Conservation (phyloP, 2,888 invertebrate genomes). For the Dioctria rufipes region DNA sequence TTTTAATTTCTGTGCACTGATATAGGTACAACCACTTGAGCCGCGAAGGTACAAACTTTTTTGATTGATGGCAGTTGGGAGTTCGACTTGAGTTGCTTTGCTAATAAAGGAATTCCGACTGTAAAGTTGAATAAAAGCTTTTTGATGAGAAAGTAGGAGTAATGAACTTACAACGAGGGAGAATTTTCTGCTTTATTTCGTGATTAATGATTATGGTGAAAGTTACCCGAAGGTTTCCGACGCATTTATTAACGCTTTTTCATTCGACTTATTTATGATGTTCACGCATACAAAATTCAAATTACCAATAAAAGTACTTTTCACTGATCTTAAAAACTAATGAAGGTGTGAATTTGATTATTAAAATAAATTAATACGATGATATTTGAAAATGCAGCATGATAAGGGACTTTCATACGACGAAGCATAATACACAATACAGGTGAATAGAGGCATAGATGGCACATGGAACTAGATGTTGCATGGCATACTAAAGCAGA, state of each 20-base stretch:
- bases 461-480: too few relatives aligned
- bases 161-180: background rate
- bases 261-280: too few relatives aligned
- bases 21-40: constrained; percentile 4
- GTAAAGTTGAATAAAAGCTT: constrained; percentile 12
- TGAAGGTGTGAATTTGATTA: background rate
- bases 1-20: background rate
- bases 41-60: background rate
- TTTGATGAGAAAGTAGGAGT: background rate
- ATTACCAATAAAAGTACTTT: background rate
- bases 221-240: background rate
- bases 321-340: background rate
- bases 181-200: background rate
- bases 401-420: too few relatives aligned
- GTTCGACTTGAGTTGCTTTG: background rate
- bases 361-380: too few relatives aligned
- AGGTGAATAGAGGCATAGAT: too few relatives aligned
- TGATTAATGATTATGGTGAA: constrained; percentile 32
- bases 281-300: too few relatives aligned
- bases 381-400: too few relatives aligned
- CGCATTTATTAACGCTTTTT: background rate
- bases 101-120: background rate
- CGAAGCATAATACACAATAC: too few relatives aligned
- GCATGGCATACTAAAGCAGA: too few relatives aligned
- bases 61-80: constrained; percentile 23